Conservation (phyloP, 2,888 invertebrate species). For the Anoplius nigerrimus region DNA sequence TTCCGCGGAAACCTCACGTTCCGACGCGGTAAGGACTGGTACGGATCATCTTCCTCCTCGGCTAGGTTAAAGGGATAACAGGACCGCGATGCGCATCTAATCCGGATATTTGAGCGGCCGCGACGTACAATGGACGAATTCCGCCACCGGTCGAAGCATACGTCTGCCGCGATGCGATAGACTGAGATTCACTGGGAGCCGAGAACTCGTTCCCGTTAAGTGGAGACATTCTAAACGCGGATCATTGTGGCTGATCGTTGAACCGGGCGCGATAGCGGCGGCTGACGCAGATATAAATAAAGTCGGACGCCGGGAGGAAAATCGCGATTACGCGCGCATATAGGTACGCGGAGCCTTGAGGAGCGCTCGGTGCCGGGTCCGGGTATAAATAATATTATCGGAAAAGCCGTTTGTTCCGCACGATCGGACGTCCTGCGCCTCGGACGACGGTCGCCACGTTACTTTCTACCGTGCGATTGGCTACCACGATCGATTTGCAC, state of each 20-base stretch:
- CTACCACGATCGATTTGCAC: constrained; percentile 33
- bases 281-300: not conserved
- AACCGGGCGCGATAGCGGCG: not conserved
- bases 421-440: constrained; percentile 27
- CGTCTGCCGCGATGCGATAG: too few species aligned
- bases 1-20: constrained; percentile 43
- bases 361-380: not conserved
- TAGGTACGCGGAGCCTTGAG: not conserved
- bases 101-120: too few species aligned
- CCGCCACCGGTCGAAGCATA: too few species aligned
- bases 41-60: not conserved
- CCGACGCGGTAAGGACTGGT: constrained; percentile 8
- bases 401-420: constrained; percentile 46
- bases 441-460: constrained; percentile 22
- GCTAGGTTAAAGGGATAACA: too few species aligned
- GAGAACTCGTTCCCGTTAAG: constrained; percentile 1
- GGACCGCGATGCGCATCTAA: too few species aligned
- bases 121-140: too few species aligned
- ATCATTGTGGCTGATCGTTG: constrained; percentile 17
- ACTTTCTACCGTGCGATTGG: constrained; percentile 35
- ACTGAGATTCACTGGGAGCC: too few species aligned
- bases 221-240: constrained; percentile 24
- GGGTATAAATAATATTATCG: constrained; percentile 37
- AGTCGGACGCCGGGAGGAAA: not conserved
- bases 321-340: not conserved